Evolutionary conservation across 2,888 invertebrate genomes (phyloP).

Genomic region (Caenorhabditis sp.): DNA sequence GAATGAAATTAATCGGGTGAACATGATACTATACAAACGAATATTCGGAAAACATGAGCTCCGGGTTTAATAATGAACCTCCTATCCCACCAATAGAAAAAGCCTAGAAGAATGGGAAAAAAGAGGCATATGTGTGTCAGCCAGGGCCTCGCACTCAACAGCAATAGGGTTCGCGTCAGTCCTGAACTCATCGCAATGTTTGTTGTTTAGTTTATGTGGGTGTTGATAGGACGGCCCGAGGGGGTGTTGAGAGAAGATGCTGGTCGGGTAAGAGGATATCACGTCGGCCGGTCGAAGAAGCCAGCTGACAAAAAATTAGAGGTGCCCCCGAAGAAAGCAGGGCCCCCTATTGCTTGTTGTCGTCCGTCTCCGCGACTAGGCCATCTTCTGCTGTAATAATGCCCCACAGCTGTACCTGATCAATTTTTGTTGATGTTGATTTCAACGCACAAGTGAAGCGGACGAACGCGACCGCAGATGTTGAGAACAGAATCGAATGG

Average conservation of each 20-base stretch:
- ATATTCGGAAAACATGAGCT: slow-evolving; percentile 50
- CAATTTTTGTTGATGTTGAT: slow-evolving; percentile 55
- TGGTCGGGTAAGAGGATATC: slow-evolving; percentile 50
- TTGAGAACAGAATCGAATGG: slow-evolving; percentile 17
- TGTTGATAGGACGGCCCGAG: slow-evolving; percentile 59
- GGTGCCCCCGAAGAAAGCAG: slow-evolving; percentile 28
- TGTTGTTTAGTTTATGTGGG: slow-evolving; percentile 66
- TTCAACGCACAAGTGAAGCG: slow-evolving; percentile 35
- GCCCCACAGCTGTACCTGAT: slow-evolving; percentile 59
- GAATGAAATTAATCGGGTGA: slow-evolving; percentile 25
- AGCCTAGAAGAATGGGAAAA: slow-evolving; percentile 27
- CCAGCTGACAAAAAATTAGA: slow-evolving; percentile 66
- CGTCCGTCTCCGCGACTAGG: slow-evolving; percentile 1
- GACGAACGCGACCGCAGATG: slow-evolving; percentile 38
- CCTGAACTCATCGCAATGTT: slow-evolving; percentile 58
- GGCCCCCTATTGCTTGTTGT: slow-evolving; percentile 29
- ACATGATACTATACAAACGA: slow-evolving; percentile 60
- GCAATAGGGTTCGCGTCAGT: slow-evolving; percentile 34
- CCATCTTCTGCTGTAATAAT: slow-evolving; percentile 56
- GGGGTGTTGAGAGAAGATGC: slow-evolving; percentile 41
- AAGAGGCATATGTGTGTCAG: slow-evolving; percentile 40
- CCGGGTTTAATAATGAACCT: slow-evolving; percentile 47
- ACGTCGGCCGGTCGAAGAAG: too few relatives aligned
- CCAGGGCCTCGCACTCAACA: slow-evolving; percentile 46
- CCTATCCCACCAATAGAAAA: too few relatives aligned